Conservation (phyloP, 2,797 vertebrate genomes). For the Morelia viridis region DNA sequence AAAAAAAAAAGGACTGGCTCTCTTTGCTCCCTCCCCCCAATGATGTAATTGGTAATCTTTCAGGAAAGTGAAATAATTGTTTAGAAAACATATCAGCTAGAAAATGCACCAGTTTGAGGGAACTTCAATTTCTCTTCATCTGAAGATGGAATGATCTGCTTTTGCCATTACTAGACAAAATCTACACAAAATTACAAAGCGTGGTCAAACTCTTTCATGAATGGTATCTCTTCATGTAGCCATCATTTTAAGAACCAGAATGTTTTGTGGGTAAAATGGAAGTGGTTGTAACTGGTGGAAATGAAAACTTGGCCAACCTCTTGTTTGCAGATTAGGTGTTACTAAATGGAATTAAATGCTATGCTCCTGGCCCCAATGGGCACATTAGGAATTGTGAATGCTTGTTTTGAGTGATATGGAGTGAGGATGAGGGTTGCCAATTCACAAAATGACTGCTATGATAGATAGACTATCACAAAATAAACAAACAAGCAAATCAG, state of each 20-base stretch:
- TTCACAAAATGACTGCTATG: too few relatives aligned
- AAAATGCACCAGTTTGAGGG: conserved; percentile 66
- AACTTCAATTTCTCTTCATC: conserved; percentile 74
- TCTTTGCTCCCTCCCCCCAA: conserved; percentile 30
- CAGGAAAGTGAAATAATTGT: conserved; percentile 76
- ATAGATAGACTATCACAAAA: background rate
- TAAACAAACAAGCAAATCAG: too few relatives aligned
- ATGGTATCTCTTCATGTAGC: conserved; percentile 49
- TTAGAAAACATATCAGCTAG: conserved; percentile 64
- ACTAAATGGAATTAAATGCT: background rate
- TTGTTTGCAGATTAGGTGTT: background rate
- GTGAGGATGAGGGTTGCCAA: too few relatives aligned
- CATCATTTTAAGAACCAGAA: conserved; percentile 32
- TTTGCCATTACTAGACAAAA: conserved; percentile 55
- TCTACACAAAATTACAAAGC: conserved; percentile 52
- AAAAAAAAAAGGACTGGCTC: background rate
- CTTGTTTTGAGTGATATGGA: background rate
- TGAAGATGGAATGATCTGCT: conserved; percentile 59
- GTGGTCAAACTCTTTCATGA: conserved; percentile 53
- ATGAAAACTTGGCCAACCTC: background rate
- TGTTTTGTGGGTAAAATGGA: conserved; percentile 36
- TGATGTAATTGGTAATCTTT: conserved; percentile 76
- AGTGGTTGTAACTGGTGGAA: background rate
- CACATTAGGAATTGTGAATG: background rate
- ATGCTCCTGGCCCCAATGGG: background rate